A percentile compares a stretch with the other conserved stretches of the same genome.
Evolutionary conservation across 2,797 vertebrate genomes (phyloP).

Genomic region (Pseudochaenichthys georgianus): DNA sequence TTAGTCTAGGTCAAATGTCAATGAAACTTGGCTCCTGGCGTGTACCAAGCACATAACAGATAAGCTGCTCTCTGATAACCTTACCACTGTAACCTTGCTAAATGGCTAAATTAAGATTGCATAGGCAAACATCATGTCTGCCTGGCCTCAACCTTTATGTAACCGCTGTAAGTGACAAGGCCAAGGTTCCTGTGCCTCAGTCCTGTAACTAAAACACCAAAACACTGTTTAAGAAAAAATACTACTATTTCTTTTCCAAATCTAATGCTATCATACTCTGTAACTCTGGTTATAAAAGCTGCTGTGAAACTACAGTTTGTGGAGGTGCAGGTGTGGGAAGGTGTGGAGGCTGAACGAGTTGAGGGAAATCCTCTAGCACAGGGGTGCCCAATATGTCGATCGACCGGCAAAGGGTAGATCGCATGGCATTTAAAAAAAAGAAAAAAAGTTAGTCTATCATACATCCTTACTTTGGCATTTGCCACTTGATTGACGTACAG

Average conservation of each 20-base stretch:
- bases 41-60: neutral
- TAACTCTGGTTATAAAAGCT: conserved; percentile 1
- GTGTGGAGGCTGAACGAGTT: conserved; percentile 2
- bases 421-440: too few relatives aligned
- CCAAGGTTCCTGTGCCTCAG: neutral
- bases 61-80: conserved; percentile 57
- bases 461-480: too few relatives aligned
- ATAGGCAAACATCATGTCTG: conserved; percentile 59
- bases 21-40: neutral
- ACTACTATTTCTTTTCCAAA: neutral
- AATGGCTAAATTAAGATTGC: conserved; percentile 59
- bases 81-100: conserved; percentile 55
- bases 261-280: neutral
- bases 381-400: too few relatives aligned
- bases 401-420: too few relatives aligned
- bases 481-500: too few relatives aligned
- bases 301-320: neutral
- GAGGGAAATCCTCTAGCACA: conserved; percentile 1
- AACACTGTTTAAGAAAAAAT: too few relatives aligned
- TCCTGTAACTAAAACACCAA: neutral
- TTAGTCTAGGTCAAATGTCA: neutral
- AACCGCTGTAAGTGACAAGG: conserved; percentile 27
- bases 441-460: too few relatives aligned
- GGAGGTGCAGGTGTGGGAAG: conserved; percentile 16
- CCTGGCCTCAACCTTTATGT: conserved; percentile 32